Base-by-base conservation (phyloP, 1,140 invertebrate genomes). In the Paracyclopina nana region DNA sequence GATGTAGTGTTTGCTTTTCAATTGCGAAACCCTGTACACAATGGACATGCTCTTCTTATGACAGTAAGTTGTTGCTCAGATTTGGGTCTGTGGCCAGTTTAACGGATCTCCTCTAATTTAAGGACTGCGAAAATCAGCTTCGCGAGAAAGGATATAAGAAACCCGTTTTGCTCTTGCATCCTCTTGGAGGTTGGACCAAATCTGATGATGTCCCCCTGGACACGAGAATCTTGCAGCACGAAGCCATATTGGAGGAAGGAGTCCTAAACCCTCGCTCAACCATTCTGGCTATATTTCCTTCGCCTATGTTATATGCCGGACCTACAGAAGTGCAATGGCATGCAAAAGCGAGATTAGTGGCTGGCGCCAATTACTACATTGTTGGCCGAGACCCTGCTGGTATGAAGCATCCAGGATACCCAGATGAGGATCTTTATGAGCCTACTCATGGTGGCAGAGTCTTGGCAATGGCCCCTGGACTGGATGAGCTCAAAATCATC, bases 311-410 rank as follows among this genome's bases (percentile, higher is more conserved):
- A 77, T 98, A 98, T 65, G 94, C 91, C 20, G 94, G 94, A 14
- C 94, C 94, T 14, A 90, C 88, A 38, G 94, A 98, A 73, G 81
- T 97, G 22, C 92, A 97, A 65, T 97, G 92, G 92, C 92, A 97
- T 68, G 91, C 90, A 0, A 94, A 94, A 63, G 82, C 91, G 0
- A 70, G 92, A 55, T 82, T 96, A 78, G 80, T 80, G 57, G 84
- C 90, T 12, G 94, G 94, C 0, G 88, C 88, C 4, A 87, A 94
- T 62, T 94, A 92, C 65, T 98, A 97, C 63, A 98, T 98, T 55
- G 94, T 98, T 25, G 94, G 94, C 1, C 71, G 94, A 54, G 94
- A 98, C 71, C 94, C 94, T 8, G 94, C 92, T 27, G 92, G 94
- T 28, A 77, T 98, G 63, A 80, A 83, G 5, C 85, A 97, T 71